Evolutionary conservation across 2,888 invertebrate genomes (phyloP).

Genomic region (Spialia ferax): DNA sequence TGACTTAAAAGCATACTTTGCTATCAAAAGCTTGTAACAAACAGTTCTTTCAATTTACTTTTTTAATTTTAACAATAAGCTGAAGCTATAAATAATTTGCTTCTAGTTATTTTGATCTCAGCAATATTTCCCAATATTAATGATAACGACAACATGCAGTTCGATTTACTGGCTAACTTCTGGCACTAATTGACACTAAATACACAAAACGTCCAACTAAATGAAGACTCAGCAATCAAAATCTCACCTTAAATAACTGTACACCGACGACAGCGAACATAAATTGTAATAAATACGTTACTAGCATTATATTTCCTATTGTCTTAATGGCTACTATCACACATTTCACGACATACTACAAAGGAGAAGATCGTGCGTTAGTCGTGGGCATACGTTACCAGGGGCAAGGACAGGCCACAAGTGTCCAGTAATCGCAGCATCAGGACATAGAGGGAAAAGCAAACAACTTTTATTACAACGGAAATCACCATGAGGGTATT

Average conservation of each 20-base stretch:
- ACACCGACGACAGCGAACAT: conserved; percentile 99
- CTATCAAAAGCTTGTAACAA: conserved; percentile 9
- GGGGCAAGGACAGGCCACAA: conserved; percentile 62
- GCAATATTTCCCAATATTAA: background rate
- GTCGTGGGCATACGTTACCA: conserved; percentile 78
- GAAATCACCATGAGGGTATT: conserved; percentile 41
- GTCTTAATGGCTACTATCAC: conserved; percentile 99
- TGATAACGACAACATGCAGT: background rate
- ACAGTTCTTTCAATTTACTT: background rate
- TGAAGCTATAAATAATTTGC: background rate
- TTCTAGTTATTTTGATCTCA: background rate
- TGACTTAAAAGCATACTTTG: conserved; percentile 46
- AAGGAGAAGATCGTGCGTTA: conserved; percentile 62
- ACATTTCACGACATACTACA: conserved; percentile 99
- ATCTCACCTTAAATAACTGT: conserved; percentile 99
- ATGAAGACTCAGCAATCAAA: conserved; percentile 24
- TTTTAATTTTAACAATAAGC: background rate
- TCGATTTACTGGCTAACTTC: background rate
- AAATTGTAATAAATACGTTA: conserved; percentile 99
- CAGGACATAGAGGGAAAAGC: conserved; percentile 84
- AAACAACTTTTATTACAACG: conserved; percentile 71
- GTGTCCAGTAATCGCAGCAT: conserved; percentile 71
- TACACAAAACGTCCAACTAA: background rate
- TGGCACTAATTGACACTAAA: background rate
- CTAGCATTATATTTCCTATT: conserved; percentile 99